A percentile compares a stretch with the other conserved stretches of the same genome.
These are phyloP conservation scores for Halyomorpha halys DNA, from an alignment of 1,140 invertebrate species.

Conservation along the genomic window DNA sequence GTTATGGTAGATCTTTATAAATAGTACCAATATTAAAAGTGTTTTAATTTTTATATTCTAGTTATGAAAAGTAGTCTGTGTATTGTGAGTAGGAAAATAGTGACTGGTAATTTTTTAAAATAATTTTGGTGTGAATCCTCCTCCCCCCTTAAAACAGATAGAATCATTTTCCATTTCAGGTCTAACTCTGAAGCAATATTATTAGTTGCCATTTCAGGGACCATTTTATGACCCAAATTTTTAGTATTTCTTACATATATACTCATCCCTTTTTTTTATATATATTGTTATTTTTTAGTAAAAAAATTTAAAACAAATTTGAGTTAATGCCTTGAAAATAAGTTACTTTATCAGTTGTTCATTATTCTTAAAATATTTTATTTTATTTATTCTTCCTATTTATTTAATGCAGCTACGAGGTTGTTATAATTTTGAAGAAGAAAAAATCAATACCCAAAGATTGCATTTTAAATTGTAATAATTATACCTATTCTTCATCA, in stretches of 20 bases:
- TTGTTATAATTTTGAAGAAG: no score
- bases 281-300: no score
- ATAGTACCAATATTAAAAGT: not conserved
- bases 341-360: no score
- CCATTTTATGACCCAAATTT: conserved; percentile 4
- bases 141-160: not conserved
- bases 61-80: not conserved
- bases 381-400: no score
- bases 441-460: no score
- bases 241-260: not conserved
- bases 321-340: no score
- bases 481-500: no score
- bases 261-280: no score
- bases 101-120: not conserved
- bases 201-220: conserved; percentile 8
- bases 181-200: conserved; percentile 3
- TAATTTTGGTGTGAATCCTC: not conserved
- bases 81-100: not conserved
- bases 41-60: conserved; percentile 2
- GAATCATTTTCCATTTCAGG: not conserved
- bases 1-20: not conserved
- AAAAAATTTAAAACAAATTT: no score
- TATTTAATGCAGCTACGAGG: no score
- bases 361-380: no score
- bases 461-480: no score